Evolutionary conservation across 2,888 invertebrate species (phyloP).

Genomic region (Pseudoips prasinana): DNA sequence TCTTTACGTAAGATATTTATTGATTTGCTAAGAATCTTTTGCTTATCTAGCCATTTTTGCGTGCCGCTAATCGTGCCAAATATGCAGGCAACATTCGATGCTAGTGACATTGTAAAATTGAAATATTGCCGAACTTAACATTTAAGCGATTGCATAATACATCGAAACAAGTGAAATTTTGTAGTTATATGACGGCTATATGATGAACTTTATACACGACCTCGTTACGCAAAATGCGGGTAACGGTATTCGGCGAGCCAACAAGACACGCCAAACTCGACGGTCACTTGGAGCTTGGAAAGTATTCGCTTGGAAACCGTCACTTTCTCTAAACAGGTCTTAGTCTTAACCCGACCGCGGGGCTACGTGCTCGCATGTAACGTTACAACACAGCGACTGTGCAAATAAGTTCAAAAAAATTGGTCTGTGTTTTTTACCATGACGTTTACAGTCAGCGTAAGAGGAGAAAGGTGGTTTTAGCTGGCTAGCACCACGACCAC

Average conservation of each 20-base stretch:
- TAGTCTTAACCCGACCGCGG: constrained; percentile 44
- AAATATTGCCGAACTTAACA: too few relatives aligned
- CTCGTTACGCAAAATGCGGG: constrained; percentile 63
- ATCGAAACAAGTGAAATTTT: constrained; percentile 48
- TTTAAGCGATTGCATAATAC: constrained; percentile 36
- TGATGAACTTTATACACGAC: constrained; percentile 57
- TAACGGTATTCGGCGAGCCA: constrained; percentile 60
- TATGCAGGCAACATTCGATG: too few relatives aligned
- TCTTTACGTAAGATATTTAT: too few relatives aligned
- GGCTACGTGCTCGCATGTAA: constrained; percentile 38
- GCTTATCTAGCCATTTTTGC: too few relatives aligned
- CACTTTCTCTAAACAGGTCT: constrained; percentile 76
- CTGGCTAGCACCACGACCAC: too few relatives aligned
- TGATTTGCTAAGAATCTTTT: too few relatives aligned
- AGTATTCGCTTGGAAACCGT: constrained; percentile 63
- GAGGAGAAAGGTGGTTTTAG: too few relatives aligned
- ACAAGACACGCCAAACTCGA: constrained; percentile 47
- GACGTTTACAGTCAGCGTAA: too few relatives aligned
- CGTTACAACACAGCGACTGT: constrained; percentile 13
- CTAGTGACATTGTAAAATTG: too few relatives aligned
- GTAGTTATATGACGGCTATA: constrained; percentile 51
- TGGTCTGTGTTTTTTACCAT: too few relatives aligned
- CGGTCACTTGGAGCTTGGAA: constrained; percentile 69
- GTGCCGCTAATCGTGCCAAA: too few relatives aligned
- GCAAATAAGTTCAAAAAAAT: too few relatives aligned